Base-by-base conservation (phyloP, 2,113 vertebrate species). In the Hippoglossus stenolepis region DNA sequence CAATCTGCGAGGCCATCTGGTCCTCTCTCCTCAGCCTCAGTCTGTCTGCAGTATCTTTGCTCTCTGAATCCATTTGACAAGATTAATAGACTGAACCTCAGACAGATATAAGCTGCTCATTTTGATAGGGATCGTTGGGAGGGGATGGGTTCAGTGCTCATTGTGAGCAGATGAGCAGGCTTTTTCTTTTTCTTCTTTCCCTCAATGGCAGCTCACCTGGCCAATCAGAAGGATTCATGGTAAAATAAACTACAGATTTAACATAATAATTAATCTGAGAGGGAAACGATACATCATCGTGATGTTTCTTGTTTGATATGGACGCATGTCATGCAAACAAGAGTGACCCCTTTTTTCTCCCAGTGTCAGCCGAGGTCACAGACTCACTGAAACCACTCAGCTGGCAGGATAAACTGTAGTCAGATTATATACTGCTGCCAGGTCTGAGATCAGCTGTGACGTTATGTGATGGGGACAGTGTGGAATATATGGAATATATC, bases 31-130 rank as follows among this genome's bases (percentile, higher is more conserved):
- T 77, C 75, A 47, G 75, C 67, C 72, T 72, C 21, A 9, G 83
- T 85, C 86, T 65, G 81, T 83, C 83, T 85, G 70, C 75, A 47
- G 81, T 85, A 76, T 89, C 85, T 86, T 75, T 82, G 61, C 80
- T 73, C 79, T 71, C 77, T 65, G 82, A 87, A 89, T 90, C 85
- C 86, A 80, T 90, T 87, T 91, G 88, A 92, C 84, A 90, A 89
- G 90, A 92, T 90, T 91, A 92, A 87, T 78, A 75, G 57, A 79
- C 75, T 81, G 77, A 89, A 90, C 79, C 79, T 89, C 77, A 84
- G 85, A 86, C 75, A 80, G 79, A 88, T 88, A 83, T 90, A 91
- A 91, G 89, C 89, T 89, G 90, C 89, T 92, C 91, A 85, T 91
- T 31, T 89, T 65, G 70, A 89, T 81, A 82, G 68, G 77, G 80